Percentiles rank a stretch among this genome's conserved stretches.
phyloP scores from a whole-genome alignment of 2,113 vertebrate species.

The Caranx ignobilis region DNA sequence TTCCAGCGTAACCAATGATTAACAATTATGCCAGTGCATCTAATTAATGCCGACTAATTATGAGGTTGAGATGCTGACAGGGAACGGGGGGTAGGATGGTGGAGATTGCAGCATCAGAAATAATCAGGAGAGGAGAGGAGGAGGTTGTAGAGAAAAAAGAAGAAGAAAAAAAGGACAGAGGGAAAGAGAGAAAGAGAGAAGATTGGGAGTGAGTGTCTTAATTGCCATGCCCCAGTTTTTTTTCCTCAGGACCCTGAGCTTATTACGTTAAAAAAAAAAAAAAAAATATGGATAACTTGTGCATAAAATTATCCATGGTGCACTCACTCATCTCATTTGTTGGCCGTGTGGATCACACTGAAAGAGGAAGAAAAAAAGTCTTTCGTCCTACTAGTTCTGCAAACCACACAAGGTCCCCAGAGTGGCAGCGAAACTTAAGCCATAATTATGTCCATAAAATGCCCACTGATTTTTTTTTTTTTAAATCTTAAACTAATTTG shows the following conservation, averaged over 20 bases:
- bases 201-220: slow-evolving; percentile 69
- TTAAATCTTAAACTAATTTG: slow-evolving; percentile 63
- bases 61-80: slow-evolving; percentile 82
- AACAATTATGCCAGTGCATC: slow-evolving; percentile 86
- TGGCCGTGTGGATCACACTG: slow-evolving; percentile 51
- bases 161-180: neutral
- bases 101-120: slow-evolving; percentile 71
- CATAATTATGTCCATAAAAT: slow-evolving; percentile 72
- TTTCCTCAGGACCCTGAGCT: slow-evolving; percentile 65
- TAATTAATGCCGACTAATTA: slow-evolving; percentile 86
- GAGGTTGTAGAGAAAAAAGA: slow-evolving; percentile 31
- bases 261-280: slow-evolving; percentile 48
- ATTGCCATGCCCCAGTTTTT: slow-evolving; percentile 71
- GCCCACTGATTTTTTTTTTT: slow-evolving; percentile 41
- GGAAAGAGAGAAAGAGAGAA: slow-evolving; percentile 52
- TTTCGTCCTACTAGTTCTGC: slow-evolving; percentile 25
- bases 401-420: slow-evolving; percentile 44
- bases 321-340: slow-evolving; percentile 69
- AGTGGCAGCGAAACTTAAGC: slow-evolving; percentile 55
- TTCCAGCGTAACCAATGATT: slow-evolving; percentile 84
- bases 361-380: neutral
- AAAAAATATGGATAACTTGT: slow-evolving; percentile 66
- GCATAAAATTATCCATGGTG: slow-evolving; percentile 66
- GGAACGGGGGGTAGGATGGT: slow-evolving; percentile 47
- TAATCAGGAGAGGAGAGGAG: slow-evolving; percentile 73